phyloP scores from a whole-genome alignment of 1,140 invertebrate genomes.

The Lerema accius region DNA sequence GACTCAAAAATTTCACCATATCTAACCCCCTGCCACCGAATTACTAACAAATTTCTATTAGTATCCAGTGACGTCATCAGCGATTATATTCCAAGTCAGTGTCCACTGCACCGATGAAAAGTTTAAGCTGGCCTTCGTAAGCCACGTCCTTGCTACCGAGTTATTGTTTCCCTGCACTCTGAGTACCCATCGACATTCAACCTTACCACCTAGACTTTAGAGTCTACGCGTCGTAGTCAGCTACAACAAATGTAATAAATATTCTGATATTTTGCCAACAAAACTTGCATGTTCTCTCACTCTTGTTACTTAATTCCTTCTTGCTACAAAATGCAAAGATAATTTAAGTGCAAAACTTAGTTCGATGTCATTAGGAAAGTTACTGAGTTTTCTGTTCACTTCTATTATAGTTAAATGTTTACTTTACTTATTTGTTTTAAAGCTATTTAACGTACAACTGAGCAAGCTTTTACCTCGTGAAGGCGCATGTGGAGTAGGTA shows the following conservation, averaged over 20 bases:
- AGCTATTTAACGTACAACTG: no score
- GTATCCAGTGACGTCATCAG: background rate
- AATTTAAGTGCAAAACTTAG: conserved; percentile 2
- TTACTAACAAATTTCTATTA: no score
- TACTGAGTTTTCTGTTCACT: conserved; percentile 1
- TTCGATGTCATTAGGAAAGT: background rate
- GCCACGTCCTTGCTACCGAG: conserved; percentile 8
- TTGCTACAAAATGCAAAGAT: conserved; percentile 8
- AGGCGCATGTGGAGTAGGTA: no score
- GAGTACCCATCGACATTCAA: background rate
- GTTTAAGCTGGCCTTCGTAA: conserved; percentile 9
- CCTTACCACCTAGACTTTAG: background rate
- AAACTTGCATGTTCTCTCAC: conserved; percentile 17
- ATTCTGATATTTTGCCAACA: conserved; percentile 25
- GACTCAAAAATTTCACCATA: no score
- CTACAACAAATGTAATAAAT: conserved; percentile 5
- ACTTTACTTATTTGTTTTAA: no score
- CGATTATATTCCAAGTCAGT: conserved; percentile 7
- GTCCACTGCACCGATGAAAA: conserved; percentile 15
- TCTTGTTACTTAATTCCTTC: conserved; percentile 5
- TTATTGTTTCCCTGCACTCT: conserved; percentile 3
- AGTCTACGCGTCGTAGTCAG: background rate
- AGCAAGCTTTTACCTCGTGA: no score
- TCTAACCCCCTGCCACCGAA: no score
- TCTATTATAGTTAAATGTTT: no score